Evolutionary conservation across 2,113 vertebrate genomes (phyloP).

Genomic region (Panthera uncia): DNA sequence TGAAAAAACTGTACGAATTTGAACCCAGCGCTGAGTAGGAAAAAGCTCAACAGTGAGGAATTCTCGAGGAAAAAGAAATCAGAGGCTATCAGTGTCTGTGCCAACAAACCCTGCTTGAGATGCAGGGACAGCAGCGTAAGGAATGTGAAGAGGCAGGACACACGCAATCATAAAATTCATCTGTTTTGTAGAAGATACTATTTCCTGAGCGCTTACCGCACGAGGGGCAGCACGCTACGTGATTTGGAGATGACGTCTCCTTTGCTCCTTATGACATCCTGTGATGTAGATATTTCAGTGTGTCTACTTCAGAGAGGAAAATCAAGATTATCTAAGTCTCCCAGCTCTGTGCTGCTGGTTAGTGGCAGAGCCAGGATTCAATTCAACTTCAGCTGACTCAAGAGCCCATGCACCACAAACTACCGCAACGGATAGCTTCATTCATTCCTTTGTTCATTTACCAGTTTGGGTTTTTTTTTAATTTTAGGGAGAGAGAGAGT

Average conservation of each 20-base stretch:
- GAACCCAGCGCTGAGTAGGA: not conserved
- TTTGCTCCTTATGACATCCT: not conserved
- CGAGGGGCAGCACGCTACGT: not conserved
- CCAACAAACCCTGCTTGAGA: not conserved
- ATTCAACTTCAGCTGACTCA: not conserved
- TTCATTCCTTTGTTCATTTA: not conserved
- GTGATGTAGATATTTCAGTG: not conserved
- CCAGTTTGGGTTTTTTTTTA: not conserved
- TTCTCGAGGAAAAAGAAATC: not conserved
- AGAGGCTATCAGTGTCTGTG: not conserved
- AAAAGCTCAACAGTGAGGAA: not conserved
- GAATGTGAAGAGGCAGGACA: not conserved
- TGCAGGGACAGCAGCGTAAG: not conserved
- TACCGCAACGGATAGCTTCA: not conserved
- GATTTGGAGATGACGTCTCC: not conserved
- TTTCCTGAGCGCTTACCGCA: not conserved
- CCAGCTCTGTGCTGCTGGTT: not conserved
- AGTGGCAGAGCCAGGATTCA: not conserved
- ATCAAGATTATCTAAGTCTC: not conserved
- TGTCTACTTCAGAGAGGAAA: not conserved
- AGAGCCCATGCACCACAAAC: not conserved
- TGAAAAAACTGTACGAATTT: not conserved
- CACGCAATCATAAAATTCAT: not conserved
- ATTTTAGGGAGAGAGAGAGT: too few relatives aligned
- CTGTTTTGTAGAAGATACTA: slow-evolving; percentile 26